Base-by-base conservation (phyloP, 2,797 vertebrate genomes). In the Gorsachius magnificus region DNA sequence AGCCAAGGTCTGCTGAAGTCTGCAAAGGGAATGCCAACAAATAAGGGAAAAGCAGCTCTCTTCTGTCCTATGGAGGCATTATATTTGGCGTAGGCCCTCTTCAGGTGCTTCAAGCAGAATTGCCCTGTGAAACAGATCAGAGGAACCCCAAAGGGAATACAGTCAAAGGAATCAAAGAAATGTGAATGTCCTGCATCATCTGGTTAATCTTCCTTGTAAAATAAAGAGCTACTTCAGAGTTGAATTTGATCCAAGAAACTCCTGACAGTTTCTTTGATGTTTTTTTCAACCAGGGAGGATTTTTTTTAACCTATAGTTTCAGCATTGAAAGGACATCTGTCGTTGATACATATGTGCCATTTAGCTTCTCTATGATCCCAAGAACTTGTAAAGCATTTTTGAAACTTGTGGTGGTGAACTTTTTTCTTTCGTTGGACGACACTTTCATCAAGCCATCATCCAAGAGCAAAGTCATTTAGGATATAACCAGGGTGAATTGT, bases 151-250 rank as follows among this genome's bases (percentile, higher is more conserved):
- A 92, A 86, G 72, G 84, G 84, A 92, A 46, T 65, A 63, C 50
- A 71, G 61, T 95, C 88, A 95, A 81, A 96, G 38, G 57, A 89
- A 70, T 93, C 61, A 95, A 89, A 91, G 87, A 87, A 75, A 57
- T 56, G 17, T 54, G 57, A 43, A 61, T 76, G 91, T 93, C 76
- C 91, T 94, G 79, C 95, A 92, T 93, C 94, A 89, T 92, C 75
- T 92, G 22, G 91, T 85, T 96, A 94, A 94, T 95, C 89, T 92
- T 90, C 79, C 65, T 83, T 93, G 76, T 89, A 65, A 92, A 93
- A 88, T 86, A 81, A 78, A 95, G 76, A 81, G 26, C 65, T 63
- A 8, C 61, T 91, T 93, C 91, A 95, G 72, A 86, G 79, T 6
- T 75, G 60, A 93, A 92, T 89, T 83, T 91, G 79, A 96, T 92